Evolutionary conservation across 2,888 invertebrate species (phyloP), one percentile per base, ranked within the genome.

Genomic region (Elegia similella): DNA sequence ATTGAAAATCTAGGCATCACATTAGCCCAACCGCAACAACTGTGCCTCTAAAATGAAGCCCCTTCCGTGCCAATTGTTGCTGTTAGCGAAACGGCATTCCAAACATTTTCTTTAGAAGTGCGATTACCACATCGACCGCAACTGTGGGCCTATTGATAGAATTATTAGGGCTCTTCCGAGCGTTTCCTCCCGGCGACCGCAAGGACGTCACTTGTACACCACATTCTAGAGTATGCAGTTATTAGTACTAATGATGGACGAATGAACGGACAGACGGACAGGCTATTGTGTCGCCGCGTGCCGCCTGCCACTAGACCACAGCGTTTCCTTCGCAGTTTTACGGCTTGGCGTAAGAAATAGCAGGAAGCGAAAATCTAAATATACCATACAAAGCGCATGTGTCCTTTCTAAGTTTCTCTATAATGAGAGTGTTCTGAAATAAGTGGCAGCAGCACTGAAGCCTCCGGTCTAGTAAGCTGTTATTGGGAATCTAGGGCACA

Each of bases 231-330:
- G 76, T 82, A 82, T 84, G 82, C 82, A 85, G 86, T 86, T 87
- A 88, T 88, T 88, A 88, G 78, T 75, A 75, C 75, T 88, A 88
- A 88, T 87, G 82, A 80, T 73, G 71, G 50, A 75, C 72, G 78
- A 50, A 50, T 50, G 34, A 82, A 80, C 74, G 71, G 76, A 77
- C 79, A 75, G 67, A 75, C 73, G 70, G 70, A 70, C 72, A 59
- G 66, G 65, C 76, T 65, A 76, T 81, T 80, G 78, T 80, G 71
- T 70, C 66, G 73, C 63, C 55, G 57, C 52, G 38, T 29, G 58
- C 58, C 61, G 59, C 67, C 64, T 55, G 54, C 56, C 29, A 68
- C 67, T 70, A 72, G 73, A 86, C 84, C 80, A 71, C 82, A 82
- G 70, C 71, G 73, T 77, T 83, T 81, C 80, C 81, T 80, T 76